A percentile compares a stretch with the other conserved stretches of the same genome.
Evolutionary conservation across 2,797 vertebrate species (phyloP).

Genomic region (Aplochiton taeniatus): DNA sequence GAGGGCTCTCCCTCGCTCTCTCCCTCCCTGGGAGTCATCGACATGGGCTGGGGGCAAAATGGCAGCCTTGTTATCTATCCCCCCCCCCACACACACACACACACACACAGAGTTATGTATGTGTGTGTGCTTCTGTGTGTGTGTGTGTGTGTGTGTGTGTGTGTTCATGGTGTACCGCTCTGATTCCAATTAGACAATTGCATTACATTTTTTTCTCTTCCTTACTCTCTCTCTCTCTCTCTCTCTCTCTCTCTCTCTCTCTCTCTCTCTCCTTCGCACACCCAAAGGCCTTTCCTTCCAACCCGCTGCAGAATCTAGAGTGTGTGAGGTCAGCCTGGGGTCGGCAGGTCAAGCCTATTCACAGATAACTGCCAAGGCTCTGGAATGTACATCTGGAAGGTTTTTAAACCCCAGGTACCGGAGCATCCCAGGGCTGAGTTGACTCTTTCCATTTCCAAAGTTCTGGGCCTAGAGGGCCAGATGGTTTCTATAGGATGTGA

Average conservation of each 20-base stretch:
- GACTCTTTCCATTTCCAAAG: too few relatives aligned
- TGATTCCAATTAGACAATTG: conserved; percentile 6
- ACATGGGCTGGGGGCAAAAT: not conserved
- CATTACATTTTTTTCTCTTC: not conserved
- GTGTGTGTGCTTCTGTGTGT: too few relatives aligned
- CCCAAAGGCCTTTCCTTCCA: not conserved
- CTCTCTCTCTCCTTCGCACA: not conserved
- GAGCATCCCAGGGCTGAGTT: not conserved
- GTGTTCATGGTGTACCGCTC: not conserved
- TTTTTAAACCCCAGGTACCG: not conserved
- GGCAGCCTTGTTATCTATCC: conserved; percentile 1
- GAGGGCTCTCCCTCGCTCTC: not conserved
- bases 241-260: not conserved
- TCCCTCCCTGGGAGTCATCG: not conserved
- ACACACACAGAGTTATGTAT: too few relatives aligned
- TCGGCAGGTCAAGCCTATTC: not conserved
- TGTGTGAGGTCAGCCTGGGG: not conserved
- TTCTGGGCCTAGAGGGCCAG: not conserved
- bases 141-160: not conserved
- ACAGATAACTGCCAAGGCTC: not conserved
- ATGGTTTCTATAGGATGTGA: not conserved
- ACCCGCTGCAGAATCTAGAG: not conserved
- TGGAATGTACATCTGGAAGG: conserved; percentile 19
- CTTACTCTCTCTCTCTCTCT: not conserved
- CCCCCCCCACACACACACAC: too few relatives aligned